Evolutionary conservation across 2,888 invertebrate species (phyloP).

Genomic region (Thecocarcelia acutangulata): DNA sequence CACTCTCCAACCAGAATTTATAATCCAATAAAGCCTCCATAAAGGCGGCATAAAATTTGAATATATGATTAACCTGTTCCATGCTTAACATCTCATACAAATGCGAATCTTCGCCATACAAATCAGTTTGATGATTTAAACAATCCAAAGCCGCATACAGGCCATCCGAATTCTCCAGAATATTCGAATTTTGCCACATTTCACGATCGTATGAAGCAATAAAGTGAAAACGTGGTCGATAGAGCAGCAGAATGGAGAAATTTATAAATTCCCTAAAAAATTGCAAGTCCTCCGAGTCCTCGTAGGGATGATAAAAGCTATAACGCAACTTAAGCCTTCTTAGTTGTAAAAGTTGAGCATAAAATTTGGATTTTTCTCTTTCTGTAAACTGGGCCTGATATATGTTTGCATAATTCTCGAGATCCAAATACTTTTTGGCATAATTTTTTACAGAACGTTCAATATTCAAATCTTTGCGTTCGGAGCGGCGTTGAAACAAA

Average conservation of each 20-base stretch:
- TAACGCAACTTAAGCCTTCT: conserved; percentile 69
- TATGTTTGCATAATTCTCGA: conserved; percentile 66
- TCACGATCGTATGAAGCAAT: conserved; percentile 77
- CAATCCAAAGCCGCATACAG: conserved; percentile 78
- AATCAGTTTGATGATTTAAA: conserved; percentile 73
- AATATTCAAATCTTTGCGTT: conserved; percentile 76
- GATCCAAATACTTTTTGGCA: conserved; percentile 74
- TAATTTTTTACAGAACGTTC: conserved; percentile 74
- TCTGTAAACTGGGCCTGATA: conserved; percentile 59
- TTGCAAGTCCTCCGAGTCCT: conserved; percentile 76
- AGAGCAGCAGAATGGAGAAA: conserved; percentile 74
- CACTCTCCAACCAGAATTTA: conserved; percentile 78
- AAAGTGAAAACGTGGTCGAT: conserved; percentile 77
- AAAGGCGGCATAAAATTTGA: conserved; percentile 76
- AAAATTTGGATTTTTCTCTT: conserved; percentile 66
- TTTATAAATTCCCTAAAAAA: conserved; percentile 77
- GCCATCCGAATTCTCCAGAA: conserved; percentile 76
- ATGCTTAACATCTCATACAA: conserved; percentile 71
- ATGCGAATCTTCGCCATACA: conserved; percentile 63
- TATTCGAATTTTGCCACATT: conserved; percentile 75
- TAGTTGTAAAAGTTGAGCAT: conserved; percentile 73
- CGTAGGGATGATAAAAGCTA: conserved; percentile 66
- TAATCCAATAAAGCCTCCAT: conserved; percentile 75
- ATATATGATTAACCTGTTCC: conserved; percentile 73
- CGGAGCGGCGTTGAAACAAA: conserved; percentile 72